Evolutionary conservation across 2,113 vertebrate genomes (phyloP).

Genomic region (Numenius arquata): DNA sequence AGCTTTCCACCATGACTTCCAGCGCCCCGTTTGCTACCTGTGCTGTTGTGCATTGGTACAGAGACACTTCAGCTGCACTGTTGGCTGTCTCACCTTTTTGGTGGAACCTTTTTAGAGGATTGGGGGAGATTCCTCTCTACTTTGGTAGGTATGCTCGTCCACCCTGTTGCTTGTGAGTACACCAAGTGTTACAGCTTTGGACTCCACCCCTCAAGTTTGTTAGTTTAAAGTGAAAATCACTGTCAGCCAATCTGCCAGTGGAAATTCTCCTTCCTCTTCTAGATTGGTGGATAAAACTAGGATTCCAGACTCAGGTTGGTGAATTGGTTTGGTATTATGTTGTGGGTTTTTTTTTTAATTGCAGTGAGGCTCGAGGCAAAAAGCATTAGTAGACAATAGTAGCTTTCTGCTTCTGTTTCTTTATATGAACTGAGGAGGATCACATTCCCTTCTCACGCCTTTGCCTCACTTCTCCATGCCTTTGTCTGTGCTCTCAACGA

Average conservation of each 20-base stretch:
- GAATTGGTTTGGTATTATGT: too few relatives aligned
- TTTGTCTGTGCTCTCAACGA: neutral
- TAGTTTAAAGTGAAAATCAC: neutral
- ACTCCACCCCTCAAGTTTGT: fast-evolving
- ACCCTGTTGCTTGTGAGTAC: neutral
- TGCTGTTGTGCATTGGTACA: neutral
- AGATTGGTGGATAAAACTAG: neutral
- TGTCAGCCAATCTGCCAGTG: neutral
- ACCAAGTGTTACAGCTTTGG: neutral
- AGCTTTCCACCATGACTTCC: neutral
- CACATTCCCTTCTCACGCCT: neutral
- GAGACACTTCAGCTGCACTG: neutral
- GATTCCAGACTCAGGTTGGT: neutral
- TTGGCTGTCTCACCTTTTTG: neutral
- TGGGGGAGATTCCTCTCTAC: neutral
- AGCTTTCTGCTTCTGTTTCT: neutral
- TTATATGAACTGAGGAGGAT: neutral
- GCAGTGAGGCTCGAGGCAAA: neutral
- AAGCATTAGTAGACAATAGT: neutral
- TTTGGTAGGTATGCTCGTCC: fast-evolving
- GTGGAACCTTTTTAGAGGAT: neutral
- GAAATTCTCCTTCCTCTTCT: neutral
- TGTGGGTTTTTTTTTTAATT: neutral
- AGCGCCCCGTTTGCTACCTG: neutral
- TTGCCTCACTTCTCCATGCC: neutral